Percentiles rank a stretch among this genome's conserved stretches.
Conservation (phyloP, 2,888 invertebrate genomes). For the Orthosia incerta region DNA sequence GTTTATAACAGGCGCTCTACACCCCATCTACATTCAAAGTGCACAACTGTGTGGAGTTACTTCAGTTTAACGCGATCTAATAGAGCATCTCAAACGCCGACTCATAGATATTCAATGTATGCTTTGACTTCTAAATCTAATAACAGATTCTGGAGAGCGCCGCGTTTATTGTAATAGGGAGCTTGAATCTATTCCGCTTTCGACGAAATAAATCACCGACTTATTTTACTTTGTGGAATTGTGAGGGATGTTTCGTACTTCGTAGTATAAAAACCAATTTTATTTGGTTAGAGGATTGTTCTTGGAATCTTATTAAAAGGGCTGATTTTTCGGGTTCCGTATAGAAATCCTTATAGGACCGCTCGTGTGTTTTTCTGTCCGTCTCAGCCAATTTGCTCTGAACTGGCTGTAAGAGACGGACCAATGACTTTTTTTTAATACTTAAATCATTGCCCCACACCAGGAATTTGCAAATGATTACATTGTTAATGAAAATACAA, state of each 20-base stretch:
- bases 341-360: too few relatives aligned
- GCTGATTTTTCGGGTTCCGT: background rate
- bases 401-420: too few relatives aligned
- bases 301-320: background rate
- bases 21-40: background rate
- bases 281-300: conserved; percentile 18
- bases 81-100: conserved; percentile 55
- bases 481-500: too few relatives aligned
- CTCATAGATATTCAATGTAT: conserved; percentile 59
- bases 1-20: conserved; percentile 31
- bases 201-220: conserved; percentile 26
- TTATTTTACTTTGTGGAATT: conserved; percentile 23
- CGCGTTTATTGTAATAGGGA: conserved; percentile 39
- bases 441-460: too few relatives aligned
- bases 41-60: conserved; percentile 53
- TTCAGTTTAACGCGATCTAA: conserved; percentile 59
- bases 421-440: too few relatives aligned
- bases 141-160: conserved; percentile 42
- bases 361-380: too few relatives aligned
- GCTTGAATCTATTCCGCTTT: conserved; percentile 22
- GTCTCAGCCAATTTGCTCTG: too few relatives aligned
- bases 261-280: background rate
- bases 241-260: conserved; percentile 2
- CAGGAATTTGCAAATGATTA: too few relatives aligned
- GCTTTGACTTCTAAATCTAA: conserved; percentile 58